Evolutionary conservation across 2,888 invertebrate species (phyloP), one percentile per base, ranked within the genome.

Genomic region (Halictus ligatus): DNA sequence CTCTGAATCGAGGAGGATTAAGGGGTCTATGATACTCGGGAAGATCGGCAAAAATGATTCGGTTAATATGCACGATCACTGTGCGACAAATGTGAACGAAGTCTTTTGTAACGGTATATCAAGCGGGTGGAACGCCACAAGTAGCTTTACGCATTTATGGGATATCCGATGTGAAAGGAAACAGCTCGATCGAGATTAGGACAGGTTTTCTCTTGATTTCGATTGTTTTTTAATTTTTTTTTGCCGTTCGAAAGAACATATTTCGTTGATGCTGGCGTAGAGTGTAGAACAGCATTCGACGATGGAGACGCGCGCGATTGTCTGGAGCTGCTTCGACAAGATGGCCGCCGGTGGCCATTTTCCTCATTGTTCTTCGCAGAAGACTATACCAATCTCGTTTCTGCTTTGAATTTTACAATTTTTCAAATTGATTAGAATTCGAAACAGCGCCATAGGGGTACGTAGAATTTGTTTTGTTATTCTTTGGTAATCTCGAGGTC

Each of bases 121-220:
- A 35, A 69, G 67, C 29, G 35, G 29, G 40, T 21, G 67, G 29
- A 29, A 64, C 64, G 64, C 29, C 12, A 29, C 64, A 64, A 29
- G 64, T 64, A 69, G 67, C 21, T 21, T 69, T 69, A 35, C 40
- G 35, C 67, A 35, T 35, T 69, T 69, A 35, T 40, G 67, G 67
- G 18, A 21, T 40, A 69, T 21, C 21, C 35, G 67, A 69, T n/a
- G 67, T 35, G 67, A 21, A 35, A 35, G 21, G 67, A 35, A 35
- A 21, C 21, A 69, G 15, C 25, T 64, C 64, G 64, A 64, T 64
- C 29, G 29, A 29, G 64, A 29, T 29, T 29, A 15, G 29, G 7
- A 64, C 7, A 64, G 64, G 15, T 29, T 25, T 29, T 13, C 2
- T 64, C 13, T 64, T 64, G 64, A 6, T 64, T 25, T 60, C 5